Conservation (phyloP, 2,888 invertebrate genomes). For the Eristalis pertinax region DNA sequence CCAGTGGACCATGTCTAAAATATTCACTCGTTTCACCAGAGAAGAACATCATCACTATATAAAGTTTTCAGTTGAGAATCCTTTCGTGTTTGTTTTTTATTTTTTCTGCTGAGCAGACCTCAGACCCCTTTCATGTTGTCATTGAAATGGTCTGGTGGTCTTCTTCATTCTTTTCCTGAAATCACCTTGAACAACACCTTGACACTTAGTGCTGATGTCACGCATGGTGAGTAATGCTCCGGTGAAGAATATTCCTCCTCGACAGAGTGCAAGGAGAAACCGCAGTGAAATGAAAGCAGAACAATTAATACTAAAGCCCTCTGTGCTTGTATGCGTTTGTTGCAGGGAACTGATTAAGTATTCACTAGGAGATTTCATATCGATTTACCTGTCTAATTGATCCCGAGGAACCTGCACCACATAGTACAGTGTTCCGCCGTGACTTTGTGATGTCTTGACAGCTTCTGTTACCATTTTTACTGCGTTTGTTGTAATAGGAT, state of each 20-base stretch:
- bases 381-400: constrained; percentile 60
- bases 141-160: constrained; percentile 55
- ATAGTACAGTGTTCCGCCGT: constrained; percentile 66
- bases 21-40: background rate
- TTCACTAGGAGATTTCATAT: background rate
- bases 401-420: constrained; percentile 69
- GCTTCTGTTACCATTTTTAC: constrained; percentile 63
- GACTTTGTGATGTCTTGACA: constrained; percentile 71
- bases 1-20: constrained; percentile 3
- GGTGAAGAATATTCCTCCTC: background rate
- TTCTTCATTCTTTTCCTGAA: constrained; percentile 2
- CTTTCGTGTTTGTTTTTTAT: background rate
- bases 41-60: background rate
- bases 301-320: background rate
- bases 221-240: constrained; percentile 66
- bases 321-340: background rate
- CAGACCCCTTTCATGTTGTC: constrained; percentile 1
- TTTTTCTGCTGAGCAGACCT: background rate
- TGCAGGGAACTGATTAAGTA: background rate
- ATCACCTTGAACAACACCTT: constrained; percentile 67
- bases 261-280: constrained; percentile 17
- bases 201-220: constrained; percentile 66
- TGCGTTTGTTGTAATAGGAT: background rate
- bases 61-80: background rate
- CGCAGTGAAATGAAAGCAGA: constrained; percentile 1